These are phyloP conservation scores for Mycalesis mineus DNA, from an alignment of 2,888 invertebrate genomes.

Conservation along the genomic window DNA sequence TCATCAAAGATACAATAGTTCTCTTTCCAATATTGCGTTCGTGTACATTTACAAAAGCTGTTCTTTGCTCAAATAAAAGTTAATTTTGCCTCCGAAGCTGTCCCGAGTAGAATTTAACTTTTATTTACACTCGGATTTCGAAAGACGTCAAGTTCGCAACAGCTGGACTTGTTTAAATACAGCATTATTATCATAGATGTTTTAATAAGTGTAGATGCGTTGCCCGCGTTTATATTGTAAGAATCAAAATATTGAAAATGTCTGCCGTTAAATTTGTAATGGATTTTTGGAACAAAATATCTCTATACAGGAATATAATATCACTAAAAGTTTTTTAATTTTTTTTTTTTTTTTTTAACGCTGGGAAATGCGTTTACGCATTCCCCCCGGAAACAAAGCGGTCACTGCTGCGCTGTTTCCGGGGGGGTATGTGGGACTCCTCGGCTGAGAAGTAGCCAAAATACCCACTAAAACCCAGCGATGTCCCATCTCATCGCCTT, in stretches of 20 bases:
- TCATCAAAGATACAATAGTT: background rate
- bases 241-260: background rate
- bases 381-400: too few relatives aligned
- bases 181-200: background rate
- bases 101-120: background rate
- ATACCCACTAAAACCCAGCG: too few relatives aligned
- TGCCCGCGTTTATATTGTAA: conserved; percentile 3
- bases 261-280: background rate
- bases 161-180: conserved; percentile 13
- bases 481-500: too few relatives aligned
- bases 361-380: too few relatives aligned
- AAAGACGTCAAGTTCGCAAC: conserved; percentile 5
- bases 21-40: background rate
- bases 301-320: too few relatives aligned
- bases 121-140: conserved; percentile 8
- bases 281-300: too few relatives aligned
- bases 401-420: too few relatives aligned
- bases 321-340: too few relatives aligned
- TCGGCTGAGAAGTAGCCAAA: too few relatives aligned
- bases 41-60: conserved; percentile 1
- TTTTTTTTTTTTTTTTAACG: too few relatives aligned
- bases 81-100: conserved; percentile 4
- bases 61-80: conserved; percentile 2
- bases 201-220: background rate
- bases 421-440: too few relatives aligned